Conservation (phyloP, 30 jellyfish, hydroid and myxozoan species). For the Hydractinia symbiolongicarpus region DNA sequence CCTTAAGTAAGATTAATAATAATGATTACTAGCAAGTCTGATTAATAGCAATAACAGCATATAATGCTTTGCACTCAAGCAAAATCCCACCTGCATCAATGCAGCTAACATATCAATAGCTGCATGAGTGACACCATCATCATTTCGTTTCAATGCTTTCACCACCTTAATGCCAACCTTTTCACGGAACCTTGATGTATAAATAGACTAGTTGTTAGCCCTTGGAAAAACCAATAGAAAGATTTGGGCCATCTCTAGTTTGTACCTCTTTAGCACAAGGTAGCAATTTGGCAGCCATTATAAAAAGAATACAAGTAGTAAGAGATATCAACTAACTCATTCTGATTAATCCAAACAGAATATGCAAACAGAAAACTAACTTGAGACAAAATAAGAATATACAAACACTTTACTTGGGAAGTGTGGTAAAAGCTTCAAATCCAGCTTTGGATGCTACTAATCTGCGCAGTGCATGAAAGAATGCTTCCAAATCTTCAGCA, state of each 20-base stretch:
- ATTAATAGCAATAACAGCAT: too few species aligned
- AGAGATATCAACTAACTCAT: too few species aligned
- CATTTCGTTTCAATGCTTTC: slow-evolving; percentile 78
- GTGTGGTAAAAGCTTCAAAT: slow-evolving; percentile 84
- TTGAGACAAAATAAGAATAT: too few species aligned
- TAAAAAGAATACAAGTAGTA: background rate
- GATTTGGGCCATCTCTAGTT: background rate
- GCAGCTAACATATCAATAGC: slow-evolving; percentile 98
- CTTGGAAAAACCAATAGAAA: background rate
- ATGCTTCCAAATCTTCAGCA: slow-evolving; percentile 78
- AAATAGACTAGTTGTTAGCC: background rate
- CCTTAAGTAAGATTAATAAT: too few species aligned
- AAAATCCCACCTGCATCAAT: slow-evolving; percentile 64
- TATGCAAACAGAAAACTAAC: too few species aligned
- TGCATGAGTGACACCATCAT: slow-evolving; percentile 96
- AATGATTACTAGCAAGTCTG: too few species aligned
- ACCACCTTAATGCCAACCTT: slow-evolving; percentile 83
- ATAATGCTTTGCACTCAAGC: too few species aligned
- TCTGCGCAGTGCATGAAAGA: slow-evolving; percentile 83
- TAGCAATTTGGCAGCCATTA: background rate
- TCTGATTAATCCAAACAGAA: too few species aligned
- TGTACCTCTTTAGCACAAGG: too few species aligned
- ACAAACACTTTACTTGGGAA: slow-evolving; percentile 45
- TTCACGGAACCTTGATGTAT: slow-evolving; percentile 69
- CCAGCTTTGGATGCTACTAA: slow-evolving; percentile 98